Percentiles rank a stretch among this genome's conserved stretches.
phyloP scores from a whole-genome alignment of 2,113 vertebrate genomes.

The Gallinago media region DNA sequence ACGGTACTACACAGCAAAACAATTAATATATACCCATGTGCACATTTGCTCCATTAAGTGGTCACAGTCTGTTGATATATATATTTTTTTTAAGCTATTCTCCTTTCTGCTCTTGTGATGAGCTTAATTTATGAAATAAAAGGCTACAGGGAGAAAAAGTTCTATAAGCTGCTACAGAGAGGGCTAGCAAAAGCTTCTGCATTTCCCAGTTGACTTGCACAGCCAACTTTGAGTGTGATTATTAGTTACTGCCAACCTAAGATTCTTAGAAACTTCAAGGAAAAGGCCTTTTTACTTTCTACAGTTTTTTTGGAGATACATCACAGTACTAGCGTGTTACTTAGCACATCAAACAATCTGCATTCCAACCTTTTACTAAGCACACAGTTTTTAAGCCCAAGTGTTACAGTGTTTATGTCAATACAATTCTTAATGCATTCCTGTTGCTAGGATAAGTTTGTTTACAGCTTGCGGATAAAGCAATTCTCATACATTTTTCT shows the following conservation, averaged over 20 bases:
- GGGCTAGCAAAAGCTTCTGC: no score
- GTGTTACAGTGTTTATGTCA: background rate
- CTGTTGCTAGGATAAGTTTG: slow-evolving; percentile 14
- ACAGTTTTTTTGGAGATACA: background rate
- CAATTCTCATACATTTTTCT: background rate
- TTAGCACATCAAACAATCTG: background rate
- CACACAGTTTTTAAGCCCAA: background rate
- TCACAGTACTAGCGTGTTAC: fast-evolving
- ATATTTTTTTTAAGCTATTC: background rate
- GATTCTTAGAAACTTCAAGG: background rate
- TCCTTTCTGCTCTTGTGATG: background rate
- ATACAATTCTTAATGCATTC: background rate
- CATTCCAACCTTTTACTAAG: background rate
- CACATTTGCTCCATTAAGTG: background rate
- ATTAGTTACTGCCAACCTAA: background rate
- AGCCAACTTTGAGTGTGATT: background rate
- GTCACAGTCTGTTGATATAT: background rate
- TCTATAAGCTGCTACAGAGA: no score
- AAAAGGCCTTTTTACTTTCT: background rate
- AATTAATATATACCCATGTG: background rate
- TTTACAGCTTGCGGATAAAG: background rate
- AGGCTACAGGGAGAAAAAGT: no score
- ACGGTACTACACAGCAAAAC: background rate
- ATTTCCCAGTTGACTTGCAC: background rate
- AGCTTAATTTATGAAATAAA: background rate